Evolutionary conservation across 2,797 vertebrate genomes (phyloP).

Genomic region (Hypotaenidia okinawae): DNA sequence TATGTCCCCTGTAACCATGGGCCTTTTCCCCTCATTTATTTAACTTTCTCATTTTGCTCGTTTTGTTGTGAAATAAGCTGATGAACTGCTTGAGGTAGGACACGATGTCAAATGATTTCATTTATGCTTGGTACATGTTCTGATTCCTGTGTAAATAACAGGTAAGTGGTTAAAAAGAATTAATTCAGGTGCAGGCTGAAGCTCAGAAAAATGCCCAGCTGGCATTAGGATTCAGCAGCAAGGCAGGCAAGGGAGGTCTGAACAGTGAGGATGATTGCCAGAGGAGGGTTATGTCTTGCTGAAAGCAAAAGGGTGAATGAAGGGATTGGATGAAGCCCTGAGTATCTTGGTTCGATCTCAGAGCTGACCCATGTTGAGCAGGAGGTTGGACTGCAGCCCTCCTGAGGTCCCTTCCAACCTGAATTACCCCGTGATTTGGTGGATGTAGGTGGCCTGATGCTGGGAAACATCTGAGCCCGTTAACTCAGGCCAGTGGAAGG

Average conservation of each 20-base stretch:
- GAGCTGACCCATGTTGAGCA: not conserved
- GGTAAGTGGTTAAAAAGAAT: not conserved
- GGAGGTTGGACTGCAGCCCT: not conserved
- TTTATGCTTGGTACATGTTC: not conserved
- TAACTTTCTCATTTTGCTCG: not conserved
- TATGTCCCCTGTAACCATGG: not conserved
- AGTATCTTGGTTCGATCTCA: not conserved
- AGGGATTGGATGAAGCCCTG: not conserved
- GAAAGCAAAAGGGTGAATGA: not conserved
- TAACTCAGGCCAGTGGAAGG: not conserved
- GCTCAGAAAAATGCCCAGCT: not conserved
- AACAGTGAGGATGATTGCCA: not conserved
- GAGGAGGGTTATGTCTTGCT: not conserved
- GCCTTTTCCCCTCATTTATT: not conserved
- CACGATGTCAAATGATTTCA: not conserved
- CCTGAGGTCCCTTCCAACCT: not conserved
- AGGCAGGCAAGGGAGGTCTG: not conserved
- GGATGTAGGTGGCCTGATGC: not conserved
- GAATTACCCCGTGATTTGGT: not conserved
- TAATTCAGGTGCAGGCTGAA: not conserved
- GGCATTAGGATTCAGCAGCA: not conserved
- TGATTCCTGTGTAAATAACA: not conserved
- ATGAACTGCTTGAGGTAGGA: not conserved
- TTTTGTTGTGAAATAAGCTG: not conserved
- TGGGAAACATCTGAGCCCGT: not conserved